Evolutionary conservation across 2,113 vertebrate species (phyloP).

Genomic region (Anarrhichthys ocellatus): DNA sequence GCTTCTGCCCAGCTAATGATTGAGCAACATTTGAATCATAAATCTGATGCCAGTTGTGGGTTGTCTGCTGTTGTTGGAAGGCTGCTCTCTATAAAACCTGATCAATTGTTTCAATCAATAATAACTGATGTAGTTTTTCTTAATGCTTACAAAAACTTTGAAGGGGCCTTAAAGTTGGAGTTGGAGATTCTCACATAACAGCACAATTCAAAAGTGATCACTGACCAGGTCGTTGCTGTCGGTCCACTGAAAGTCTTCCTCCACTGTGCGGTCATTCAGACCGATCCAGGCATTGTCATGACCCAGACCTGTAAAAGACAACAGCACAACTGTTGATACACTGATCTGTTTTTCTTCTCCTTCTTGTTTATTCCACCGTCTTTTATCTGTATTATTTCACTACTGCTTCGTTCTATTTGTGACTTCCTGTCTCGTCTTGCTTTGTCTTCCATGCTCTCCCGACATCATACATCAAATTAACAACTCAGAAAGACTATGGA

Average conservation of each 20-base stretch:
- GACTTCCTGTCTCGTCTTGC: not conserved
- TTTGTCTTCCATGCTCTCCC: not conserved
- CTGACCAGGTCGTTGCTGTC: conserved; percentile 91
- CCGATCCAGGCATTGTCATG: conserved; percentile 97
- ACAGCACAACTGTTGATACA: not conserved
- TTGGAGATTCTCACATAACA: not conserved
- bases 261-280: conserved; percentile 94
- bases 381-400: not conserved
- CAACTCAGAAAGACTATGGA: not conserved
- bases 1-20: not conserved
- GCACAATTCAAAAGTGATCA: not conserved
- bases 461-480: not conserved
- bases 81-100: not conserved
- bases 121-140: not conserved
- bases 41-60: not conserved
- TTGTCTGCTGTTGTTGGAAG: not conserved
- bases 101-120: not conserved
- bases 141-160: not conserved
- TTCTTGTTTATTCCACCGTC: not conserved
- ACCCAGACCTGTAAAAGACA: conserved; percentile 86
- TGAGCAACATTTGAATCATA: not conserved
- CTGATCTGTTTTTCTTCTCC: not conserved
- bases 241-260: conserved; percentile 98
- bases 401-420: not conserved
- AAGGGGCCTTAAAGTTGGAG: not conserved